Evolutionary conservation across 2,113 vertebrate genomes (phyloP), one percentile per base, ranked within the genome.

Genomic region (Ceyx cyanopectus): DNA sequence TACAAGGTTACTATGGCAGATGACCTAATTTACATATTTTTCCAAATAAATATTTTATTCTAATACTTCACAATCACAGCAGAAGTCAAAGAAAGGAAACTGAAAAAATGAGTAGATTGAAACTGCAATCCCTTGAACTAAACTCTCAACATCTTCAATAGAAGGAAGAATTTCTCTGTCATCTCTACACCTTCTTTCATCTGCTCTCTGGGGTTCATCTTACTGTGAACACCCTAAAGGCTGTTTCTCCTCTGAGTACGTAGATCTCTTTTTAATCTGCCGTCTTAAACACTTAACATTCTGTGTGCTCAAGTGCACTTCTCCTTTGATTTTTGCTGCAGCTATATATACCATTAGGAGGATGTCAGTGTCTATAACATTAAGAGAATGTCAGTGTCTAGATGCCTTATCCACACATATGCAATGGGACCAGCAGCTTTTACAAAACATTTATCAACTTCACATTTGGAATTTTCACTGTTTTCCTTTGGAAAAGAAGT

Each of bases 171-270:
- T 93, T 84, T 32, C n/a, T 69, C 76, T 95, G 94, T 95, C 87
- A 86, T 95, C 93, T 94, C 62, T 66, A 30, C 67, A 95, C 93
- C 89, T 94, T 83, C 91, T 94, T 95, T 94, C 73, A 93, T 96
- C 82, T 94, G 12, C 22, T 81, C 87, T 86, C 81, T 7, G 4
- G 16, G 75, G 30, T 54, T 87, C 60, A 40, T 87, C 60, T 83
- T 81, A 48, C 58, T 81, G 48, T 50, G 89, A 95, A 76, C 22
- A 72, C 54, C 77, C 91, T 63, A 85, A 88, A 90, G 61, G 87
- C 56, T 80, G 7, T 74, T 90, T 57, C 85, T 89, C 34, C 10
- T 91, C 41, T 51, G 40, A 74, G 30, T 32, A 70, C 1, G 12
- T 17, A 87, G 78, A 94, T 90, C 41, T 79, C 57, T 73, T 88